phyloP scores from a whole-genome alignment of 1,140 invertebrate genomes.

The Cydia pomonella region DNA sequence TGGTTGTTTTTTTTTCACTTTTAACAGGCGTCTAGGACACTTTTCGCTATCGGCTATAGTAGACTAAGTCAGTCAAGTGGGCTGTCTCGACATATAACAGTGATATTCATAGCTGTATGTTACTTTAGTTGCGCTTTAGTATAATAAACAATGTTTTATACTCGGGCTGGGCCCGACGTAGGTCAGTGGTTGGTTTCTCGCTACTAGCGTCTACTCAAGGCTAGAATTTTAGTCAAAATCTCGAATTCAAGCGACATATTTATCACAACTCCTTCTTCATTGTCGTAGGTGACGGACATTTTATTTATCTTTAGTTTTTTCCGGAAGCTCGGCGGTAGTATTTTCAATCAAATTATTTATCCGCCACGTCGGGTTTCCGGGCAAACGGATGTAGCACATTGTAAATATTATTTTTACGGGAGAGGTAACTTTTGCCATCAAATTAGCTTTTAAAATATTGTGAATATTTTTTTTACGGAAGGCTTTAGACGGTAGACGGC shows the following conservation, averaged over 20 bases:
- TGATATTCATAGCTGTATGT: constrained; percentile 26
- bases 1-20: background rate
- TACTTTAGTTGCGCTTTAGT: constrained; percentile 24
- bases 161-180: constrained; percentile 14
- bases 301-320: background rate
- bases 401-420: constrained; percentile 39
- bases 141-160: background rate
- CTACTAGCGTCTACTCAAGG: background rate
- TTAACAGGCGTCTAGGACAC: background rate
- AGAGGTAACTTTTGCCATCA: constrained; percentile 38
- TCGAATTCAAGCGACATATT: constrained; percentile 13
- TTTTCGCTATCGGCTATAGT: background rate
- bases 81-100: background rate
- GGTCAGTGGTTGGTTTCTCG: background rate
- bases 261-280: constrained; percentile 19
- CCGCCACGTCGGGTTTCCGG: background rate
- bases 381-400: constrained; percentile 11
- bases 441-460: constrained; percentile 39
- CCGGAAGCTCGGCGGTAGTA: background rate
- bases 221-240: constrained; percentile 17
- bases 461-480: constrained; percentile 41
- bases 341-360: constrained; percentile 7
- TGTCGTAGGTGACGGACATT: constrained; percentile 17
- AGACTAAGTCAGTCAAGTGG: background rate
- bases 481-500: constrained; percentile 16